Evolutionary conservation across 1,140 invertebrate species (phyloP).

Genomic region (Paramacrobiotus metropolitanus): DNA sequence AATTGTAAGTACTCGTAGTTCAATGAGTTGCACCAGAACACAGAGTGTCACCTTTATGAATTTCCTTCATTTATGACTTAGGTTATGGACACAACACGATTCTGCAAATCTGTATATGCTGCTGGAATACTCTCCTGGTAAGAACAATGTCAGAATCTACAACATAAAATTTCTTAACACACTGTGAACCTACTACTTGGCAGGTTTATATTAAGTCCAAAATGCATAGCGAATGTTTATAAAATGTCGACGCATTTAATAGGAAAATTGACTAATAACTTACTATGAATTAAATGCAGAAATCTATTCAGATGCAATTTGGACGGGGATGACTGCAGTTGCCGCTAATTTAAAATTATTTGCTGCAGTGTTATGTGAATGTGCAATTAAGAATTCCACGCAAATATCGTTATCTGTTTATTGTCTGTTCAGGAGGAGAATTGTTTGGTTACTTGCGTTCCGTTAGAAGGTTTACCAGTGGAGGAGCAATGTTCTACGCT

Average conservation of each 20-base stretch:
- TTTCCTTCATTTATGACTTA: slow-evolving; percentile 27
- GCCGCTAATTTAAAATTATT: background rate
- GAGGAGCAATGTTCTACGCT: slow-evolving; percentile 72
- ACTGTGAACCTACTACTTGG: background rate
- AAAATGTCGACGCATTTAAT: no score
- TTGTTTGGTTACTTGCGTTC: slow-evolving; percentile 80
- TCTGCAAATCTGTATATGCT: slow-evolving; percentile 70
- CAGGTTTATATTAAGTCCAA: background rate
- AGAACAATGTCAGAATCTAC: no score
- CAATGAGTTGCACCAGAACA: background rate
- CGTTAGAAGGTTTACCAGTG: slow-evolving; percentile 60
- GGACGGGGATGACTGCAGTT: background rate
- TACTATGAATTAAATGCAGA: background rate
- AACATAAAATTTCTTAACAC: background rate
- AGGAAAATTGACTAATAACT: no score
- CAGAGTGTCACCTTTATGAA: slow-evolving; percentile 4
- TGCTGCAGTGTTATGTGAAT: background rate
- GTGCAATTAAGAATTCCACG: slow-evolving; percentile 21
- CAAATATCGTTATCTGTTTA: no score
- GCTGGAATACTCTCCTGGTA: slow-evolving; percentile 48
- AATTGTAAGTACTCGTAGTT: slow-evolving; percentile 20
- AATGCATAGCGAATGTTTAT: background rate
- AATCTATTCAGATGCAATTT: background rate
- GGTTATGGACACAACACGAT: slow-evolving; percentile 69
- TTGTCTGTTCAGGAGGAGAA: slow-evolving; percentile 75